phyloP scores from a whole-genome alignment of 2,797 vertebrate species.

The Lates japonicus region DNA sequence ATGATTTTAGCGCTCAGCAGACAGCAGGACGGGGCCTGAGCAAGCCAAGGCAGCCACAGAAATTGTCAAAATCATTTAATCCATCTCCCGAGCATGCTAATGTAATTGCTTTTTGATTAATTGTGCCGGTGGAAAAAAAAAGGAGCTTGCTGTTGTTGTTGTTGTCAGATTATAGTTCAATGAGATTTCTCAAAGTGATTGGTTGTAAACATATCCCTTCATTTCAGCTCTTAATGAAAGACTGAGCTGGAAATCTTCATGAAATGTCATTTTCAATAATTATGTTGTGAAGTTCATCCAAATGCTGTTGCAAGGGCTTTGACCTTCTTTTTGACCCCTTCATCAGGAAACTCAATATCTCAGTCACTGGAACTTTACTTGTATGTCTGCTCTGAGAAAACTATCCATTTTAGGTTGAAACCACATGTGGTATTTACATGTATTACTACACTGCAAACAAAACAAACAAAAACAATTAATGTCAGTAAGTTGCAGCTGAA shows the following conservation, averaged over 20 bases:
- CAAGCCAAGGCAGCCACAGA: slow-evolving; percentile 55
- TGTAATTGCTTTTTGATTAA: slow-evolving; percentile 85
- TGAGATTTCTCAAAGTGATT: slow-evolving; percentile 67
- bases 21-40: slow-evolving; percentile 53
- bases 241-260: slow-evolving; percentile 58
- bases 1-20: slow-evolving; percentile 53
- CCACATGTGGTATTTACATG: background rate
- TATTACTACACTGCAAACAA: background rate
- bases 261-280: slow-evolving; percentile 68
- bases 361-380: background rate
- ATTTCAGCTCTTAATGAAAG: slow-evolving; percentile 63
- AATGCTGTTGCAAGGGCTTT: slow-evolving; percentile 9
- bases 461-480: background rate
- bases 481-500: no score
- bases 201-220: slow-evolving; percentile 70
- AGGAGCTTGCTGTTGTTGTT: slow-evolving; percentile 59
- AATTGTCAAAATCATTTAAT: slow-evolving; percentile 82
- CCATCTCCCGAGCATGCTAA: slow-evolving; percentile 74
- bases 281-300: slow-evolving; percentile 36
- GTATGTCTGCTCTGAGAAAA: background rate
- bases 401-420: background rate
- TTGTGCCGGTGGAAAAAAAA: slow-evolving; percentile 50
- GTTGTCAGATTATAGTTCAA: slow-evolving; percentile 78
- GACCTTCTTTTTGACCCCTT: slow-evolving; percentile 11
- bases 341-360: slow-evolving; percentile 2